Evolutionary conservation across 2,888 invertebrate genomes (phyloP).

Genomic region (Cantharis lateralis): DNA sequence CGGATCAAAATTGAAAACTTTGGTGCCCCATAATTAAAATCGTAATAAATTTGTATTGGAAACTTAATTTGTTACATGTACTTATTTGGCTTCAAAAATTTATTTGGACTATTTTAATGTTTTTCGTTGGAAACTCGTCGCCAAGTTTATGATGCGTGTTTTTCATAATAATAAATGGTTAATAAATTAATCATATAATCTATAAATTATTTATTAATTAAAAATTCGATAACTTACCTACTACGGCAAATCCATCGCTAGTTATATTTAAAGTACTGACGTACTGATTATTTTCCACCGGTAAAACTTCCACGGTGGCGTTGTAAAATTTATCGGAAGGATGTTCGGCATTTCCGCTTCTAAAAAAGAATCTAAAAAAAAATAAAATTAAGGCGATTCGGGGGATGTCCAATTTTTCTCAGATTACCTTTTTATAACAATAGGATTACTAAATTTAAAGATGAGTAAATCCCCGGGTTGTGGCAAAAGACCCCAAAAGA

Average conservation of each 20-base stretch:
- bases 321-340: conserved; percentile 86
- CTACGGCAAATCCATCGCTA: conserved; percentile 69
- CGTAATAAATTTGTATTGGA: neutral
- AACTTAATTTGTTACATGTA: too few species aligned
- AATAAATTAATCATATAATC: too few species aligned
- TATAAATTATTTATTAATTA: too few species aligned
- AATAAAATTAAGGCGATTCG: neutral
- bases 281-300: conserved; percentile 54
- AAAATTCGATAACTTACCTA: conserved; percentile 62
- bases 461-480: conserved; percentile 79
- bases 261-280: conserved; percentile 65
- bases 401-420: neutral
- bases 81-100: too few species aligned
- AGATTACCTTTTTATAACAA: conserved; percentile 68
- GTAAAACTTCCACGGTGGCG: conserved; percentile 81
- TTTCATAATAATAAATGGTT: too few species aligned
- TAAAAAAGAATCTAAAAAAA: conserved; percentile 72
- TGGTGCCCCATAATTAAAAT: neutral
- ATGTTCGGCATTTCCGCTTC: conserved; percentile 90
- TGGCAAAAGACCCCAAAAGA: conserved; percentile 91
- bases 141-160: too few species aligned
- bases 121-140: too few species aligned
- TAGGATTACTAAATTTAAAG: conserved; percentile 78
- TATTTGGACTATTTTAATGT: too few species aligned
- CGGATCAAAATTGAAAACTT: neutral